Conservation (phyloP, 2,888 invertebrate species). For the Melieria crassipennis region DNA sequence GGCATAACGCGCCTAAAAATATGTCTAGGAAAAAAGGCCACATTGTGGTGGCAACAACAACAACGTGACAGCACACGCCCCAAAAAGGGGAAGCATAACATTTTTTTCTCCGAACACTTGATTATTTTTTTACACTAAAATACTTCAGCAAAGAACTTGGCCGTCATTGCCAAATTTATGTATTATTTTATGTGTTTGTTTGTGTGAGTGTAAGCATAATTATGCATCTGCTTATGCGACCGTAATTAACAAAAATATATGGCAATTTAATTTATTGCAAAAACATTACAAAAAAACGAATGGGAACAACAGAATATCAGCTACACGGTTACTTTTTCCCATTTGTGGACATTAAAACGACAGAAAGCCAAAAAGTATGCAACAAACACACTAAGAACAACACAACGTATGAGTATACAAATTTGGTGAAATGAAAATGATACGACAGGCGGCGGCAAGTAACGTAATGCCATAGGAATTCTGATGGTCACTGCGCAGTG, state of each 20-base stretch:
- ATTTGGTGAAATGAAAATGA: background rate
- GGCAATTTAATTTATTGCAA: slow-evolving; percentile 54
- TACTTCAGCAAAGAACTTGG: no score
- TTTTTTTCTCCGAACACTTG: no score
- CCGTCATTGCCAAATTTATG: no score
- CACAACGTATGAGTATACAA: slow-evolving; percentile 8
- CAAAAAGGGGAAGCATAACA: no score
- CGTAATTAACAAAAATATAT: slow-evolving; percentile 58
- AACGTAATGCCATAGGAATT: background rate
- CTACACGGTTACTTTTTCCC: slow-evolving; percentile 12
- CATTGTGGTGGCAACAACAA: no score
- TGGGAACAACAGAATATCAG: slow-evolving; percentile 2
- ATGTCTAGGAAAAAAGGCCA: no score
- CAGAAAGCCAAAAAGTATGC: slow-evolving; percentile 45
- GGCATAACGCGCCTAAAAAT: no score
- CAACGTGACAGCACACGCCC: no score
- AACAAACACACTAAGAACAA: slow-evolving; percentile 30
- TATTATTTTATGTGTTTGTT: no score
- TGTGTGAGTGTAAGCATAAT: slow-evolving; percentile 46
- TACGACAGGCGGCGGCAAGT: slow-evolving; percentile 15
- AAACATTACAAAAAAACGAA: slow-evolving; percentile 26
- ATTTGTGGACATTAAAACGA: slow-evolving; percentile 25
- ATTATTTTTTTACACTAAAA: no score
- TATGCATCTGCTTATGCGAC: slow-evolving; percentile 57
- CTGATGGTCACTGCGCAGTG: no score